Evolutionary conservation across 2,113 vertebrate genomes (phyloP).

Genomic region (Ochotona curzoniae): DNA sequence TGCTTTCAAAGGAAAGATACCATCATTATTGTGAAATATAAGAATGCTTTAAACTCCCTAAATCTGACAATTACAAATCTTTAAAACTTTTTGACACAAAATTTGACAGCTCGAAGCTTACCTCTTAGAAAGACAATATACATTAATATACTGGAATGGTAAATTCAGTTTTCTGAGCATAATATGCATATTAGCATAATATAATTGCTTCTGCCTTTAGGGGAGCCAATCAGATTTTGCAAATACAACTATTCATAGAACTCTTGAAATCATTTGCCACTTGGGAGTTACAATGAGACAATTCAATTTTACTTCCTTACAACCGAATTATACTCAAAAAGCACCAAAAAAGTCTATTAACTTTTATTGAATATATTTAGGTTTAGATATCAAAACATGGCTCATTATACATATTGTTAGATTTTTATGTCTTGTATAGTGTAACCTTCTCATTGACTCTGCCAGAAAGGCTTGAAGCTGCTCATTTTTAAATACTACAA

Average conservation of each 20-base stretch:
- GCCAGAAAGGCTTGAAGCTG: background rate
- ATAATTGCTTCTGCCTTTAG: conserved; percentile 78
- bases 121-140: conserved; percentile 51
- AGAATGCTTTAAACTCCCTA: conserved; percentile 14
- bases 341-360: conserved; percentile 28
- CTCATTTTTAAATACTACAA: background rate
- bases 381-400: conserved; percentile 34
- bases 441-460: background rate
- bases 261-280: conserved; percentile 69
- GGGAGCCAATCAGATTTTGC: conserved; percentile 74
- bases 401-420: conserved; percentile 4
- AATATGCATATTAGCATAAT: conserved; percentile 70
- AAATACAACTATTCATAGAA: conserved; percentile 62
- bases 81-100: conserved; percentile 46
- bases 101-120: conserved; percentile 55
- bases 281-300: conserved; percentile 64
- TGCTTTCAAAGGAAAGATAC: conserved; percentile 45
- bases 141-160: conserved; percentile 16
- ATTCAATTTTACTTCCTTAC: conserved; percentile 64
- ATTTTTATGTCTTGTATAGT: background rate
- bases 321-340: conserved; percentile 49
- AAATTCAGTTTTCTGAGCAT: conserved; percentile 49
- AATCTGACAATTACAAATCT: conserved; percentile 69
- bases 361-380: conserved; percentile 4
- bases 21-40: conserved; percentile 48